Conservation (phyloP, 2,888 invertebrate genomes). For the Diarsia rubi region DNA sequence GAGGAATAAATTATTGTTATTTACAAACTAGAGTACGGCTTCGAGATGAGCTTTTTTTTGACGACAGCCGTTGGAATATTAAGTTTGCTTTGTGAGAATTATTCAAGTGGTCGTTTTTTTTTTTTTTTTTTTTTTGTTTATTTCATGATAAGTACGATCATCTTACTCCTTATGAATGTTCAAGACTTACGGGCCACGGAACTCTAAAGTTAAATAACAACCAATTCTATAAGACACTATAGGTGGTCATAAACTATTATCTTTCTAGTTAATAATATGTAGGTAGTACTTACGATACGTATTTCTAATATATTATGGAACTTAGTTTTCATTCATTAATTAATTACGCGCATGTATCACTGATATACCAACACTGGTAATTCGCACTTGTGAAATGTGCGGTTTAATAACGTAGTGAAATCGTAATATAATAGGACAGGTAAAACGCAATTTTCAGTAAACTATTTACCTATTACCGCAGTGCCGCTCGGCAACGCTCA, state of each 20-base stretch:
- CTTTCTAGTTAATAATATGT: background rate
- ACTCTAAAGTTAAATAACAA: background rate
- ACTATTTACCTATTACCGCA: conserved; percentile 46
- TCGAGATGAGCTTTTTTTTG: conserved; percentile 36
- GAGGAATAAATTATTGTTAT: conserved; percentile 52
- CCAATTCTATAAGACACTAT: background rate
- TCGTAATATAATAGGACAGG: conserved; percentile 23
- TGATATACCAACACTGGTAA: background rate
- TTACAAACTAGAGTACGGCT: conserved; percentile 38
- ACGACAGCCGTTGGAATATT: conserved; percentile 12
- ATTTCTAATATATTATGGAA: background rate
- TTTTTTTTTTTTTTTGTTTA: background rate
- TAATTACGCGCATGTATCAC: background rate
- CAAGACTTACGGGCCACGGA: background rate
- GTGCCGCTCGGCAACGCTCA: conserved; percentile 33
- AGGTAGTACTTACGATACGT: background rate
- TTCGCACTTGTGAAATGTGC: background rate
- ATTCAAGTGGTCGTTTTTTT: background rate
- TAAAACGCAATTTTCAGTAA: conserved; percentile 43
- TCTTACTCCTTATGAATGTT: background rate
- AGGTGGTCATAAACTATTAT: background rate
- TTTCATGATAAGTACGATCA: background rate
- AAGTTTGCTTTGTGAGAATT: background rate
- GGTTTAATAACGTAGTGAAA: conserved; percentile 17
- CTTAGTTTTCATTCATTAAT: conserved; percentile 1